These are phyloP conservation scores for Zosterops hypoxanthus DNA, from an alignment of 2,113 vertebrate genomes.

Conservation along the genomic window DNA sequence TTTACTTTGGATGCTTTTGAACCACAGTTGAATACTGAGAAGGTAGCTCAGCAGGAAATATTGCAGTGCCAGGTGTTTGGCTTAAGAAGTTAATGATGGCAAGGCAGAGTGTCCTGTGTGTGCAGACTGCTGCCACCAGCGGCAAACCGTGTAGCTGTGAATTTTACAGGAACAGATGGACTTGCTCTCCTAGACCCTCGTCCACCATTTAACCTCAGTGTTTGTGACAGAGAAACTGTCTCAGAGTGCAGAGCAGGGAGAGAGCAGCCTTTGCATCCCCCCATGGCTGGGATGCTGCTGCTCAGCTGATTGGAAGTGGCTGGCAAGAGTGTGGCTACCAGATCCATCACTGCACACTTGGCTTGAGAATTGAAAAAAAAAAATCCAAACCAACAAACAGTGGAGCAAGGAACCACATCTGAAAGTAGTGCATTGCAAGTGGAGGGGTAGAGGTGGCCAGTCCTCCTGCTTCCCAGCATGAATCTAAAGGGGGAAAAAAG, in stretches of 20 bases:
- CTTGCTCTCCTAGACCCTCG: not conserved
- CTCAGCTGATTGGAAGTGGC: conserved; percentile 36
- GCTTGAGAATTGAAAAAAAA: not conserved
- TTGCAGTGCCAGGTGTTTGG: not conserved
- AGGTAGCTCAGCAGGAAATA: not conserved
- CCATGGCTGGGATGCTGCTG: not conserved
- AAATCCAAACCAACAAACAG: not conserved
- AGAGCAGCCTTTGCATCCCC: not conserved
- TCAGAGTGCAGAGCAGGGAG: not conserved
- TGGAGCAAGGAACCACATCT: not conserved
- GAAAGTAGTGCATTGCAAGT: not conserved
- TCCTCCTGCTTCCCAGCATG: not conserved
- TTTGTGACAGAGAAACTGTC: not conserved
- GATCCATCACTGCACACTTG: not conserved
- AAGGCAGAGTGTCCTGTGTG: not conserved
- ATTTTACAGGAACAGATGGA: not conserved
- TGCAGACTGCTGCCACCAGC: not conserved
- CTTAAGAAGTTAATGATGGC: not conserved
- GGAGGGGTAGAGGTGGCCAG: not conserved
- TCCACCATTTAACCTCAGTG: not conserved
- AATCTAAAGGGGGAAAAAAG: not conserved
- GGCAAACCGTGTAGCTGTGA: not conserved
- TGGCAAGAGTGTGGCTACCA: not conserved
- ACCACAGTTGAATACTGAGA: not conserved
- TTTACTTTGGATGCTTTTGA: not conserved